Evolutionary conservation across 2,888 invertebrate genomes (phyloP).

Genomic region (Gymnosoma rotundatum): DNA sequence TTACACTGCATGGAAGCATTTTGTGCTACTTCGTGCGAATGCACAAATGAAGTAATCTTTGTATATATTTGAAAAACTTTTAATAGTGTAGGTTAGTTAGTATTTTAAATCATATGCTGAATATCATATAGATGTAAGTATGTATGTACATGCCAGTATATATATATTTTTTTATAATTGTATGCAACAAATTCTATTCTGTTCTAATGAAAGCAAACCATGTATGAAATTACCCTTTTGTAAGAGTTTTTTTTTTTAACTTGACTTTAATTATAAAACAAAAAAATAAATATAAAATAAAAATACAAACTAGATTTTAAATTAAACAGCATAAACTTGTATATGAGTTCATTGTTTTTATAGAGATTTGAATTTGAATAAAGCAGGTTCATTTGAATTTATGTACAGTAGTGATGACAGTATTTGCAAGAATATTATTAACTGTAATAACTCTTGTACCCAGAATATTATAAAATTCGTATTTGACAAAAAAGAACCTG

Average conservation of each 20-base stretch:
- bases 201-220: slow-evolving; percentile 70
- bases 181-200: slow-evolving; percentile 68
- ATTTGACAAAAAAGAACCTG: no score
- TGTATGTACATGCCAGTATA: no score
- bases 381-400: background rate
- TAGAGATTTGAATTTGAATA: slow-evolving; percentile 45
- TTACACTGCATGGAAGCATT: slow-evolving; percentile 22
- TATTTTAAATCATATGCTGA: slow-evolving; percentile 42
- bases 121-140: background rate
- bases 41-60: slow-evolving; percentile 16
- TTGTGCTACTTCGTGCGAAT: slow-evolving; percentile 5
- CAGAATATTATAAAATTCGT: no score
- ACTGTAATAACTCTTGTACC: no score
- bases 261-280: slow-evolving; percentile 61
- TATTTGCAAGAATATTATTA: background rate
- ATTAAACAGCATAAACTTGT: background rate
- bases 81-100: slow-evolving; percentile 20
- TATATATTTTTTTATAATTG: slow-evolving; percentile 42
- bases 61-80: slow-evolving; percentile 25
- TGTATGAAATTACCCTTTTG: slow-evolving; percentile 70
- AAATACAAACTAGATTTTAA: slow-evolving; percentile 23
- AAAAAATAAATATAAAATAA: slow-evolving; percentile 4
- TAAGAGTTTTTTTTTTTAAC: slow-evolving; percentile 62
- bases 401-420: background rate
- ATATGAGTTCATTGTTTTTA: slow-evolving; percentile 46